These are phyloP conservation scores for Muntiacus reevesi DNA, from an alignment of 2,113 vertebrate genomes.

Conservation along the genomic window DNA sequence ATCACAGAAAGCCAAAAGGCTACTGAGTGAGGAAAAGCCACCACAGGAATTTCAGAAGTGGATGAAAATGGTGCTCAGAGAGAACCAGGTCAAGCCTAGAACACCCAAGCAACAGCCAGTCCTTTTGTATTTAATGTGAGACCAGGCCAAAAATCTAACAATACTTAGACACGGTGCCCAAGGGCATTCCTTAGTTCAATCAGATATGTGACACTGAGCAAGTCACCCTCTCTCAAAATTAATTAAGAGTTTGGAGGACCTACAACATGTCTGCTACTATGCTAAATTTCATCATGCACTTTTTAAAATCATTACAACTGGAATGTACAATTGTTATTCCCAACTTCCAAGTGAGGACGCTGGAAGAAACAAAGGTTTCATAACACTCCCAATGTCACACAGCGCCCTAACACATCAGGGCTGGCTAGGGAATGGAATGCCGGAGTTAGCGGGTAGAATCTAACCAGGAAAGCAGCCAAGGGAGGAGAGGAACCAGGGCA, in stretches of 20 bases:
- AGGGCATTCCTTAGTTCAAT: conserved; percentile 32
- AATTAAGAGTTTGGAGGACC: conserved; percentile 29
- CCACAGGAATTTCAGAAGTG: neutral
- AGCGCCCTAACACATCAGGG: neutral
- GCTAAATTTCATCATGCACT: neutral
- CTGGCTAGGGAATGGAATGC: no score
- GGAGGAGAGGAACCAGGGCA: neutral
- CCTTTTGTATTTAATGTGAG: conserved; percentile 25
- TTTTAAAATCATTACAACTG: conserved; percentile 18
- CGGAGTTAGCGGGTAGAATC: neutral
- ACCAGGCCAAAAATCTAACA: conserved; percentile 16
- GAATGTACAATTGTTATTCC: neutral
- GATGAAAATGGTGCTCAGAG: neutral
- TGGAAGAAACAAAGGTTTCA: neutral
- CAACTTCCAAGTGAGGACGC: conserved; percentile 3
- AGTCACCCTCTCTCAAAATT: conserved; percentile 37
- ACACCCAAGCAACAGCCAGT: neutral
- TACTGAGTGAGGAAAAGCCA: neutral
- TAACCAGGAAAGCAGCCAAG: neutral
- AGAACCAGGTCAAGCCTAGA: neutral
- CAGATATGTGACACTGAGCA: conserved; percentile 19
- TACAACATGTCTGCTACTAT: neutral
- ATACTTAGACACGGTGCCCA: neutral
- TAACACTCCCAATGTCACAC: neutral
- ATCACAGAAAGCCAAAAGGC: conserved; percentile 21